A percentile compares a stretch with the other conserved stretches of the same genome.
These are phyloP conservation scores for Zygothrica quintamaculata DNA, from an alignment of 2,888 invertebrate genomes.

Conservation along the genomic window DNA sequence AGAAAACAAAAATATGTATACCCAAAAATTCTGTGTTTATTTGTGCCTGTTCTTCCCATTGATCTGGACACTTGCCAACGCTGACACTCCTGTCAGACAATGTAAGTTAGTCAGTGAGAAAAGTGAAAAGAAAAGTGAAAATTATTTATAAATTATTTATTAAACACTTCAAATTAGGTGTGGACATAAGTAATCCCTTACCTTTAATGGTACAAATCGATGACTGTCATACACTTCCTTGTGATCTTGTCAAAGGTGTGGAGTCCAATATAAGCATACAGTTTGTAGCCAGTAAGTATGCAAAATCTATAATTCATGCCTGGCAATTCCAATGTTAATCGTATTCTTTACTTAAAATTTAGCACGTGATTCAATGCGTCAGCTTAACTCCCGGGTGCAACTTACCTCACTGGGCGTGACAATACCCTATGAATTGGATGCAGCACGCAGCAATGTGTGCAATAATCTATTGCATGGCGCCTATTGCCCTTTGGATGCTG, in stretches of 20 bases:
- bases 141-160: too few relatives aligned
- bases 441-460: conserved; percentile 77
- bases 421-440: conserved; percentile 63
- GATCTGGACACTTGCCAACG: conserved; percentile 21
- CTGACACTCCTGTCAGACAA: conserved; percentile 56
- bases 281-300: conserved; percentile 78
- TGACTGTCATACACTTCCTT: conserved; percentile 71
- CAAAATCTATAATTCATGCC: neutral
- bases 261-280: conserved; percentile 72
- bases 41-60: conserved; percentile 41
- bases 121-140: too few relatives aligned
- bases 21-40: conserved; percentile 7
- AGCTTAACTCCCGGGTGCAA: conserved; percentile 57
- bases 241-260: conserved; percentile 64
- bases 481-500: conserved; percentile 82
- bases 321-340: neutral
- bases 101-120: conserved; percentile 48
- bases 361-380: conserved; percentile 66
- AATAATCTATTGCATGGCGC: conserved; percentile 77
- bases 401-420: conserved; percentile 68
- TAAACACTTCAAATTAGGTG: conserved; percentile 49
- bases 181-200: conserved; percentile 39
- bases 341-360: neutral
- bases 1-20: conserved; percentile 33
- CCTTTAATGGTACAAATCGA: conserved; percentile 77